Percentiles rank a stretch among this genome's conserved stretches.
These are phyloP conservation scores for Echeneis naucrates DNA, from an alignment of 2,797 vertebrate species.

Conservation along the genomic window DNA sequence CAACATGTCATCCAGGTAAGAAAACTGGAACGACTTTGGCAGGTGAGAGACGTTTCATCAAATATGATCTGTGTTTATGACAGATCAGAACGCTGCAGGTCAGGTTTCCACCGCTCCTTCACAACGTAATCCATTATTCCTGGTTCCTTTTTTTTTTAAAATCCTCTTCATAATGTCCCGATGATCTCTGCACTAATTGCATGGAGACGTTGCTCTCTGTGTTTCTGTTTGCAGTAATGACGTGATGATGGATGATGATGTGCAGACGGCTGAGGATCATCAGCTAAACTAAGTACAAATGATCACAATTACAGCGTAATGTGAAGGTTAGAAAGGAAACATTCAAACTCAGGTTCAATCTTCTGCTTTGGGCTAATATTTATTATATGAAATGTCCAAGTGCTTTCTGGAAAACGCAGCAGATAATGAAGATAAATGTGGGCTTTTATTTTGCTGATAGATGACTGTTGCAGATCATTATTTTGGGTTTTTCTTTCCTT, in stretches of 20 bases:
- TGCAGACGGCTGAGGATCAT: constrained; percentile 4
- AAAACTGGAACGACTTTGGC: constrained; percentile 22
- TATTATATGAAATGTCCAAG: background rate
- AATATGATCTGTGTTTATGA: constrained; percentile 40
- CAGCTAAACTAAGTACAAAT: background rate
- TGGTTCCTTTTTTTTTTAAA: background rate
- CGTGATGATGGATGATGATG: background rate
- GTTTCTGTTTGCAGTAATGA: background rate
- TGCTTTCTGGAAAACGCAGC: background rate
- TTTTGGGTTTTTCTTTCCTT: background rate
- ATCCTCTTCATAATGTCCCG: background rate
- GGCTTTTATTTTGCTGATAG: background rate
- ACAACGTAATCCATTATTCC: background rate
- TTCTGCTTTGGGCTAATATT: background rate
- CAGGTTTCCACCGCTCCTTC: background rate
- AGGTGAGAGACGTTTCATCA: constrained; percentile 29
- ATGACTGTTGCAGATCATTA: background rate
- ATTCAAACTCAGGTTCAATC: background rate
- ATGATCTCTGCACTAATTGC: background rate
- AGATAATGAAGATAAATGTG: background rate
- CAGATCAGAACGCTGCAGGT: background rate
- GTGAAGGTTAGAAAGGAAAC: background rate
- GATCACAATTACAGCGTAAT: background rate
- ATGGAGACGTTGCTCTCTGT: background rate
- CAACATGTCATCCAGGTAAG: background rate